These are phyloP conservation scores for Balaenoptera acutorostrata DNA, from an alignment of 2,113 vertebrate species.

Conservation along the genomic window DNA sequence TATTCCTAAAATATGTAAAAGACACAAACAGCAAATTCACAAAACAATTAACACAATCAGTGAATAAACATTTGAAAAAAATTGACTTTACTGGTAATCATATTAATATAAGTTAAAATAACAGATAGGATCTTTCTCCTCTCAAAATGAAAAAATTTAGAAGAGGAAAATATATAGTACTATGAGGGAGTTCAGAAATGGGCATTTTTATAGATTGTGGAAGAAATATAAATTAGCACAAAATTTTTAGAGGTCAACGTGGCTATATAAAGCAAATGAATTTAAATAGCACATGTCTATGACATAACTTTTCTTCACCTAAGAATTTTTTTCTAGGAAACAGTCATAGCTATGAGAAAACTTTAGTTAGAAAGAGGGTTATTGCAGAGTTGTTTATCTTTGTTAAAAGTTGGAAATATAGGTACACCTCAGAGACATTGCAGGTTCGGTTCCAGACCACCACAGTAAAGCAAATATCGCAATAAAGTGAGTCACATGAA, in stretches of 20 bases:
- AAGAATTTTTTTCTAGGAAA: background rate
- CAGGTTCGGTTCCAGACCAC: background rate
- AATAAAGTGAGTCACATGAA: background rate
- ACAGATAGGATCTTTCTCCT: background rate
- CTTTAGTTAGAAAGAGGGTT: background rate
- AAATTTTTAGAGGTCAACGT: background rate
- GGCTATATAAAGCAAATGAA: background rate
- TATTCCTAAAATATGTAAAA: background rate
- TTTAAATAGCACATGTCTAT: background rate
- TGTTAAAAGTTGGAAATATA: background rate
- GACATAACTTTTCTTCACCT: background rate
- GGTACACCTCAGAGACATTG: background rate
- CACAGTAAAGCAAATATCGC: background rate
- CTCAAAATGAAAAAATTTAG: background rate
- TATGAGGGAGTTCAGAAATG: background rate
- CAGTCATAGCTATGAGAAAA: background rate
- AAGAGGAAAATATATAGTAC: background rate
- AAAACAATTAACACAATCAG: background rate
- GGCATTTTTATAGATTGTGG: background rate
- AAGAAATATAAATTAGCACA: background rate
- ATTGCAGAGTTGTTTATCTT: background rate
- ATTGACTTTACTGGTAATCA: background rate
- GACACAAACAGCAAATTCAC: background rate
- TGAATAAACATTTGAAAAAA: background rate
- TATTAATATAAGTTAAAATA: background rate